Evolutionary conservation across 2,888 invertebrate species (phyloP), one percentile per base, ranked within the genome.

Genomic region (Synanthedon andrenaeformis): DNA sequence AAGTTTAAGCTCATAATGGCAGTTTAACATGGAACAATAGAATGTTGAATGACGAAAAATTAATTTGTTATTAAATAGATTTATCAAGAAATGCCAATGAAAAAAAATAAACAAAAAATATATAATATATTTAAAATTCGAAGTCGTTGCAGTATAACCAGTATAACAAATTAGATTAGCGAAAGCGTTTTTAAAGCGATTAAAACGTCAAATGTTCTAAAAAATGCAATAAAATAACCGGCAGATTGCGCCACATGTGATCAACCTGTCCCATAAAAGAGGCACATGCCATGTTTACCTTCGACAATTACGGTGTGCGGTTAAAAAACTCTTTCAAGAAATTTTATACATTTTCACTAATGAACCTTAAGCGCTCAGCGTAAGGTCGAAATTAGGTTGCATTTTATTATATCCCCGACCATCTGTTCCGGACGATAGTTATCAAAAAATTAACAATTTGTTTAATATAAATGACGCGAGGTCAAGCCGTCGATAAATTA

Each of bases 391-490:
- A 66, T 57, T 75, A 1, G 41, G 12, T 41, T 56, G 54, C 13
- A 3, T 23, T 19, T 41, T 57, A 64, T 58, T 64, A 61, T 65
- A 67, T 63, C 66, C 66, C 58, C 58, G 61, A 67, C 82, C 87
- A 87, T 83, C 83, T 87, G 87, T 85, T 84, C 76, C 80, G 76
- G 81, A 81, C 74, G 87, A 86, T 85, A 75, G 80, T 76, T 85
- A 87, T 86, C 86, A 76, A 84, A 83, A 85, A 87, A 86, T 87
- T 86, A 86, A 87, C 85, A 87, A 87, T 87, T 87, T 87, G 86
- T 87, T 86, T 85, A 86, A 87, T 83, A 81, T 79, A 85, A 87
- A 87, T 85, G 82, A 83, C 78, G 74, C 76, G 80, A 78, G 79
- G 80, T 79, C 79, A 81, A 76, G 73, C 70, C 68, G 65, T 76